Evolutionary conservation across 2,888 invertebrate genomes (phyloP).

Genomic region (Caenorhabditis sinica): DNA sequence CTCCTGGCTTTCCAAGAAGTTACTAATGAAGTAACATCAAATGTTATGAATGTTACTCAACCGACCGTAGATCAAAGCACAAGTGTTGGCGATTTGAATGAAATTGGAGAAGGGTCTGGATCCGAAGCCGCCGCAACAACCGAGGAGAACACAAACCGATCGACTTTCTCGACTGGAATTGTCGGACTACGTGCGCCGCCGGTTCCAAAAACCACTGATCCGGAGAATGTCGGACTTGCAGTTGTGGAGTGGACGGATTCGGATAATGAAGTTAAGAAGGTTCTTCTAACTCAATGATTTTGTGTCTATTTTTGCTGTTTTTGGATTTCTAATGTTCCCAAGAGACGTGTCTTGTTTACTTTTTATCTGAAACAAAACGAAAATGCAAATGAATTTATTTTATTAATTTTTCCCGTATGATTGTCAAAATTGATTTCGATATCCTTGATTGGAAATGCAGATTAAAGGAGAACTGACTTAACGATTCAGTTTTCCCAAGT

Average conservation of each 20-base stretch:
- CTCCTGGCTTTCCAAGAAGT: constrained; percentile 57
- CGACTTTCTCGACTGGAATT: constrained; percentile 56
- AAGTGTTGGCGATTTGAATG: constrained; percentile 50
- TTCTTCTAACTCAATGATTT: constrained; percentile 42
- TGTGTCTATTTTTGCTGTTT: background rate
- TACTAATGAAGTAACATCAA: constrained; percentile 37
- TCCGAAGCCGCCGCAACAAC: constrained; percentile 22
- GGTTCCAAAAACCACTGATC: constrained; percentile 48
- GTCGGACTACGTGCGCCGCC: constrained; percentile 65
- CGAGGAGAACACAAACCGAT: constrained; percentile 17
- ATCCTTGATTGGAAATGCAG: no score
- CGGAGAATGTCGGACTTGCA: constrained; percentile 55
- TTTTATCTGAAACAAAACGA: background rate
- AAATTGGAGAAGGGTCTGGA: constrained; percentile 59
- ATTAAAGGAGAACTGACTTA: no score
- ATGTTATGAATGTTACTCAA: constrained; percentile 28
- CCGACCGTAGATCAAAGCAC: constrained; percentile 50
- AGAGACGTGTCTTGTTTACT: background rate
- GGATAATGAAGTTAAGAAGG: constrained; percentile 59
- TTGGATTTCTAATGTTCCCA: background rate
- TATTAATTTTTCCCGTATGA: no score
- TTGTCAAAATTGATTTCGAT: no score
- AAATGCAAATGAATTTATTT: no score
- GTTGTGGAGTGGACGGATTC: constrained; percentile 64
- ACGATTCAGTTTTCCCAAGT: no score